Base-by-base conservation (phyloP, 1,140 invertebrate species). In the Bombyx mandarina region DNA sequence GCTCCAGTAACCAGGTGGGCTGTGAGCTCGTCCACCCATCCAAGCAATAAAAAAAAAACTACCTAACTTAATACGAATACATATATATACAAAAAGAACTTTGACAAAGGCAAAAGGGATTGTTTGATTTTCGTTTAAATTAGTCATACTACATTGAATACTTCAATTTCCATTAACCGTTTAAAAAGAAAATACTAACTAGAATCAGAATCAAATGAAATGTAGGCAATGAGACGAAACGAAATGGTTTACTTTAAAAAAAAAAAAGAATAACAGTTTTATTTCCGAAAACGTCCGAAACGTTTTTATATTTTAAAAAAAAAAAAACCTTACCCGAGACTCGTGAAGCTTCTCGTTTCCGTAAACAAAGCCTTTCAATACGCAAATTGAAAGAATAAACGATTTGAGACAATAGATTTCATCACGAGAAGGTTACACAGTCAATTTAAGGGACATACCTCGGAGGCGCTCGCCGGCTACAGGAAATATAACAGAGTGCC, bases 381-480 rank as follows among this genome's bases (percentile, higher is more conserved):
- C 57, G 69, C 57, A 75, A 77, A 77, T 76, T 76, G 75, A 68
- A 74, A 68, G 67, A 67, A 76, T 61, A 73, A 69, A 75, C 63
- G 67, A 69, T 59, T 62, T 60, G 60, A 70, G 69, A 75, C 67
- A 78, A 64, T 70, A 65, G 68, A 66, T 52, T 70, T 66, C 63
- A 75, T 80, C 66, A 69, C 59, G 56, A 62, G 53, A 62, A 71
- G 75, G 65, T 74, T 73, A 77, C 26, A 35, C 68, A 68, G 67
- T 61, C 69, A 67, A 73, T 77, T 79, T 71, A 59, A 56, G 62
- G 73, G 77, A 75, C 77, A 75, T 75, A 63, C 69, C 57, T 68
- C 52, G 52, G 60, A 75, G 60, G 60, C 56, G 53, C 56, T 18
- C 12, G 44, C 57, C 58, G 10, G 10, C 63, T 62, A 54, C 51